A percentile compares a stretch with the other conserved stretches of the same genome.
Conservation (phyloP, 2,797 vertebrate genomes). For the Phoeniculus purpureus region DNA sequence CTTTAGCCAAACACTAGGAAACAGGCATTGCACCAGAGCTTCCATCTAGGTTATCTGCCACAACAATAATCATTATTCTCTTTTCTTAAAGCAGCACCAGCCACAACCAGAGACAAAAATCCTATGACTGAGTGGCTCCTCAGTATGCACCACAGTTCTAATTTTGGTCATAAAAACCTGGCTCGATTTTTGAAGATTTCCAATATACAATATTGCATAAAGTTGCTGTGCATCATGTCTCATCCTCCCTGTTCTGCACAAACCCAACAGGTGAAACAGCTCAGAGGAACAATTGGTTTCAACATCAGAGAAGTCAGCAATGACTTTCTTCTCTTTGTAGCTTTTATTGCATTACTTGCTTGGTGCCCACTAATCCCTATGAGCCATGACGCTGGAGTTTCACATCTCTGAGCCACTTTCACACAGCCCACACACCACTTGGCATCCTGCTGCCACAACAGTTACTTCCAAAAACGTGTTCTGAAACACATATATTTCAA, state of each 20-base stretch:
- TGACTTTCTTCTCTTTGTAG: background rate
- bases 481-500: conserved; percentile 8
- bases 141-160: background rate
- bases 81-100: background rate
- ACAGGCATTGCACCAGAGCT: background rate
- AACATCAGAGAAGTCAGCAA: background rate
- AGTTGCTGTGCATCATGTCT: background rate
- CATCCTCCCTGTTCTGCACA: background rate
- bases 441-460: conserved; percentile 38
- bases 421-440: conserved; percentile 46
- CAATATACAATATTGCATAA: background rate
- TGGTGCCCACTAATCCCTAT: background rate
- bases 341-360: background rate
- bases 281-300: background rate
- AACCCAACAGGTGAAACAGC: background rate
- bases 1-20: background rate
- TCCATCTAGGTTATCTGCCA: background rate
- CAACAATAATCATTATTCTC: background rate
- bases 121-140: background rate
- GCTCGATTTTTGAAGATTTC: background rate
- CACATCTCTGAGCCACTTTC: conserved; percentile 32
- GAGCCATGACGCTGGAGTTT: conserved; percentile 6
- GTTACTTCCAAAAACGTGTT: conserved; percentile 28
- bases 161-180: background rate
- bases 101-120: background rate